phyloP scores from a whole-genome alignment of 2,888 invertebrate genomes.

The Campoletis raptor region DNA sequence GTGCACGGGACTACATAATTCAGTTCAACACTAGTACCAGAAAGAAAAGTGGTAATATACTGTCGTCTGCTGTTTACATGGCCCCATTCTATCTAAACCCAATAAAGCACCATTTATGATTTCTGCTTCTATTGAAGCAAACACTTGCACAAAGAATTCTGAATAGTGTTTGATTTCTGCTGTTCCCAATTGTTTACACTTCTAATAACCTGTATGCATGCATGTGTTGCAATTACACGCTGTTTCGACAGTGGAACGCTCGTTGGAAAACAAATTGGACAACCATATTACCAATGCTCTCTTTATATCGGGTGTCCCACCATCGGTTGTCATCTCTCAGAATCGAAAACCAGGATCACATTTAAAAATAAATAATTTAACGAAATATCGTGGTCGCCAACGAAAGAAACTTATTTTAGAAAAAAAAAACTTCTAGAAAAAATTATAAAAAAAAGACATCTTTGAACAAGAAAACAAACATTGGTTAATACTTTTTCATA shows the following conservation, averaged over 20 bases:
- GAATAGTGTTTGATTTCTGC: slow-evolving; percentile 1
- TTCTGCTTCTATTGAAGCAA: not conserved
- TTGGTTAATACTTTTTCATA: too few relatives aligned
- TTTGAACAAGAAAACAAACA: too few relatives aligned
- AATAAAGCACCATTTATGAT: not conserved
- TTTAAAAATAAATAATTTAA: too few relatives aligned
- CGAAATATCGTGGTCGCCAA: not conserved
- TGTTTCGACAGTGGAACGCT: not conserved
- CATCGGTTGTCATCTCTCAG: not conserved
- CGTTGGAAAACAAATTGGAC: not conserved
- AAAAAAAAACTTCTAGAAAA: too few relatives aligned
- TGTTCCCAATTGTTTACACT: slow-evolving; percentile 9
- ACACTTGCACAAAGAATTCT: not conserved
- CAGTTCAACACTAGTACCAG: not conserved
- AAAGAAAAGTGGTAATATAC: not conserved
- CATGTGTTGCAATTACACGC: not conserved
- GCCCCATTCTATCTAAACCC: not conserved
- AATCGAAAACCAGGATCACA: not conserved
- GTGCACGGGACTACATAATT: not conserved
- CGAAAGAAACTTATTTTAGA: too few relatives aligned
- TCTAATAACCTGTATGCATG: not conserved
- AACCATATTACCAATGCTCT: not conserved
- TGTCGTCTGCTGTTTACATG: not conserved
- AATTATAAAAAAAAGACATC: too few relatives aligned
- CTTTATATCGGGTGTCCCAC: not conserved